A percentile compares a stretch with the other conserved stretches of the same genome.
phyloP scores from a whole-genome alignment of 2,888 invertebrate genomes.

The Rhingia campestris region DNA sequence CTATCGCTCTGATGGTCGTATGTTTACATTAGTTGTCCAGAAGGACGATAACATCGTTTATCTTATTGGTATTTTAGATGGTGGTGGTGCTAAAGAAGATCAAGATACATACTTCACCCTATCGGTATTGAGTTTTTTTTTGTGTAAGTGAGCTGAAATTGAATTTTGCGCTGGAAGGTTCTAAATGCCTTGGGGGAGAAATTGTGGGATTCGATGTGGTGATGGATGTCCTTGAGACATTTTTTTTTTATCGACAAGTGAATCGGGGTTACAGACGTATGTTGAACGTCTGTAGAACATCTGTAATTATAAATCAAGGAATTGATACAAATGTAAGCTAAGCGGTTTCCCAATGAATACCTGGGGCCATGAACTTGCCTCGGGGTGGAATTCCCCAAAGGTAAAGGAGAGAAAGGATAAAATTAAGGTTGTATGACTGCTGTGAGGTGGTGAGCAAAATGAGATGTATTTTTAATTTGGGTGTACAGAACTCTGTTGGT shows the following conservation, averaged over 20 bases:
- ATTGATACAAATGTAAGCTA: too few relatives aligned
- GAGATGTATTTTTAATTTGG: too few relatives aligned
- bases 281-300: too few relatives aligned
- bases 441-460: too few relatives aligned
- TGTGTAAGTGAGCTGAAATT: conserved; percentile 18
- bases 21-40: conserved; percentile 32
- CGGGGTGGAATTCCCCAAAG: too few relatives aligned
- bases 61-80: conserved; percentile 47
- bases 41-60: conserved; percentile 59
- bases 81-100: conserved; percentile 12
- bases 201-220: neutral
- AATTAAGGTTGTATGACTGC: too few relatives aligned
- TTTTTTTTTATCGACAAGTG: neutral
- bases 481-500: too few relatives aligned
- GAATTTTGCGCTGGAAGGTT: conserved; percentile 10
- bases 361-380: too few relatives aligned
- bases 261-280: too few relatives aligned
- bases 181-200: conserved; percentile 1
- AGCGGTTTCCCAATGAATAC: too few relatives aligned
- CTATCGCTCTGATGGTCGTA: neutral
- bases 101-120: conserved; percentile 11
- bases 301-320: too few relatives aligned
- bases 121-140: neutral
- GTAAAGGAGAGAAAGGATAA: too few relatives aligned
- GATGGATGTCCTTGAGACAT: neutral